phyloP scores from a whole-genome alignment of 2,888 invertebrate species.

The Scaptomyza polygonia region DNA sequence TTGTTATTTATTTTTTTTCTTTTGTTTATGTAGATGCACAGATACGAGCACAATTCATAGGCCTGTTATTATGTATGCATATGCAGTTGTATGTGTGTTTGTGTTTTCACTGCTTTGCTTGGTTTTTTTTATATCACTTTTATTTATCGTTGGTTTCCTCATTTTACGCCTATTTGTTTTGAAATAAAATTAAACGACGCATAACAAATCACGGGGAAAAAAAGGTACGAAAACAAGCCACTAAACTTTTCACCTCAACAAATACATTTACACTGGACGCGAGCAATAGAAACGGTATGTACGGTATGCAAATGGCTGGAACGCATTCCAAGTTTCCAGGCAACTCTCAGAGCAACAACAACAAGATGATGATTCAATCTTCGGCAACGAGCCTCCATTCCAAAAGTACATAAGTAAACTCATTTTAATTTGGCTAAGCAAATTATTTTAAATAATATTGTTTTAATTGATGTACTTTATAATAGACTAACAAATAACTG shows the following conservation, averaged over 20 bases:
- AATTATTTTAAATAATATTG: too few relatives aligned
- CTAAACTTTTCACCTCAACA: constrained; percentile 5
- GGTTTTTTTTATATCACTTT: constrained; percentile 53
- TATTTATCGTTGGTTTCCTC: constrained; percentile 73
- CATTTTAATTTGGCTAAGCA: too few relatives aligned
- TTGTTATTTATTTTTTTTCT: constrained; percentile 28
- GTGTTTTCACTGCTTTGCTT: constrained; percentile 20
- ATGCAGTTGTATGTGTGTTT: constrained; percentile 13
- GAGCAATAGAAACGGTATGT: constrained; percentile 3
- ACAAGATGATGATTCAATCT: too few relatives aligned
- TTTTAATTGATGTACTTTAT: too few relatives aligned
- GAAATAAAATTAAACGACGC: constrained; percentile 76
- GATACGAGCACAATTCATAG: constrained; percentile 39
- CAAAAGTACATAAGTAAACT: too few relatives aligned
- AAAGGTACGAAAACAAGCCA: constrained; percentile 15
- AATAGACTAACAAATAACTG: too few relatives aligned
- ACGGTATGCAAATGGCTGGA: constrained; percentile 2
- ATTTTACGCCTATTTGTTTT: constrained; percentile 77
- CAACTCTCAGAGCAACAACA: neutral
- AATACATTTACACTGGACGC: neutral
- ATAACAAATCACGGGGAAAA: constrained; percentile 57
- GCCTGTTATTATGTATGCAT: constrained; percentile 29
- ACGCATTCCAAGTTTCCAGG: constrained; percentile 10
- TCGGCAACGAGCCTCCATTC: constrained; percentile 51
- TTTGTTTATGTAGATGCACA: constrained; percentile 51